Evolutionary conservation across 2,888 invertebrate species (phyloP).

Genomic region (Drosophila rellima): DNA sequence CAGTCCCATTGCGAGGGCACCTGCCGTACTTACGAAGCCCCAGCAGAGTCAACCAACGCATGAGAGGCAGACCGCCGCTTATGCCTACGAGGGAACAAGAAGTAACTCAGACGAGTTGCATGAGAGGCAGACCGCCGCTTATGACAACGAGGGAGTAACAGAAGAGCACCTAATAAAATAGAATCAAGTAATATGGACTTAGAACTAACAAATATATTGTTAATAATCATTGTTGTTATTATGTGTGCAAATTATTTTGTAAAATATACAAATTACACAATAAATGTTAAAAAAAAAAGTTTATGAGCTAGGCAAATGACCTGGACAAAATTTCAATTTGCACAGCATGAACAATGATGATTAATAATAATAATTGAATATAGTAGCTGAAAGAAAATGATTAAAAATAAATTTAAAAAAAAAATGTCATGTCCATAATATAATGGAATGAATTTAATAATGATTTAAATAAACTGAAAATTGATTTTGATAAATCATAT

Average conservation of each 20-base stretch:
- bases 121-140: too few species aligned
- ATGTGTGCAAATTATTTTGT: too few species aligned
- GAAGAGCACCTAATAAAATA: too few species aligned
- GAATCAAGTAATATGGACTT: slow-evolving; percentile 3
- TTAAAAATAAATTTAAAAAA: slow-evolving; percentile 3
- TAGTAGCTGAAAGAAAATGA: slow-evolving; percentile 1
- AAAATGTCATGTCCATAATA: slow-evolving; percentile 17
- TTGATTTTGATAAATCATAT: slow-evolving; percentile 20
- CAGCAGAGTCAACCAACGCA: too few species aligned
- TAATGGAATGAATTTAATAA: slow-evolving; percentile 21
- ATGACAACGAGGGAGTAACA: too few species aligned
- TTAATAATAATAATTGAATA: too few species aligned
- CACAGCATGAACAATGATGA: background rate
- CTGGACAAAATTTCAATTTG: slow-evolving; percentile 7
- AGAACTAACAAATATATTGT: slow-evolving; percentile 3
- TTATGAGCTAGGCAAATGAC: background rate
- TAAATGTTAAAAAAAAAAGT: slow-evolving; percentile 9
- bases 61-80: too few species aligned
- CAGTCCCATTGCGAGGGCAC: too few species aligned
- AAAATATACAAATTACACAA: slow-evolving; percentile 3
- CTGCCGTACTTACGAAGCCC: too few species aligned
- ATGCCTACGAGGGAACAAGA: too few species aligned
- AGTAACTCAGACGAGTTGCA: too few species aligned
- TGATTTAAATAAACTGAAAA: slow-evolving; percentile 16
- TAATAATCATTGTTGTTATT: slow-evolving; percentile 14